Evolutionary conservation across 2,888 invertebrate species (phyloP), one percentile per base, ranked within the genome.

Genomic region (Orthosia gothica): DNA sequence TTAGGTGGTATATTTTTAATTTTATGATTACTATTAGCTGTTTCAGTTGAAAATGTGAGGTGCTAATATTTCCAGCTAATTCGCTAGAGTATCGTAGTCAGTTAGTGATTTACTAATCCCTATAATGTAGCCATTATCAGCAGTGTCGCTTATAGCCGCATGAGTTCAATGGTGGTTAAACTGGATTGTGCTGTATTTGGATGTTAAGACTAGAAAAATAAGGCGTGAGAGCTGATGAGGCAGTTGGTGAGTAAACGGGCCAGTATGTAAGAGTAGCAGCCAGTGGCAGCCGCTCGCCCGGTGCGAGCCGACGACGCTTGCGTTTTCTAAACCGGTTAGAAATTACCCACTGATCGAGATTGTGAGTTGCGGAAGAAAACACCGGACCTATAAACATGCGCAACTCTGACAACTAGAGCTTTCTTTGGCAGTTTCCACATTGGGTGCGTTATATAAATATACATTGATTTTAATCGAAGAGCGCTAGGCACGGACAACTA

Each of bases 321-420:
- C 92, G 93, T 96, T 96, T 96, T 96, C 96, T 96, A 96, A 95
- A 96, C 96, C 96, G 95, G 96, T 96, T 96, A 96, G 96, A 96
- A 96, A 96, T 95, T 96, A 94, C 95, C 95, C 91, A 96, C 91
- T 96, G 95, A 95, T 96, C 95, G 96, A 95, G 95, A 95, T 96
- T 93, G 93, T 92, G 92, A 93, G 92, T 94, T 92, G 93, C 94
- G 95, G 95, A 95, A 95, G 95, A 96, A 95, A 96, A 94, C 94
- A 93, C 93, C 93, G 92, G 92, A 91, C 92, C 93, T 93, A 93
- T 92, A 92, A 94, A 93, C 92, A 93, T 90, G 89, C 86, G 87
- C 89, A 88, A 87, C 88, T 88, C 88, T 87, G 87, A 91, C 91
- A 93, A 91, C 89, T 88, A 90, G 91, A 93, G 90, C 92, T 95